Percentiles rank a stretch among this genome's conserved stretches.
These are phyloP conservation scores for Emydura subglobosa DNA, from an alignment of 2,113 vertebrate genomes.

Conservation along the genomic window DNA sequence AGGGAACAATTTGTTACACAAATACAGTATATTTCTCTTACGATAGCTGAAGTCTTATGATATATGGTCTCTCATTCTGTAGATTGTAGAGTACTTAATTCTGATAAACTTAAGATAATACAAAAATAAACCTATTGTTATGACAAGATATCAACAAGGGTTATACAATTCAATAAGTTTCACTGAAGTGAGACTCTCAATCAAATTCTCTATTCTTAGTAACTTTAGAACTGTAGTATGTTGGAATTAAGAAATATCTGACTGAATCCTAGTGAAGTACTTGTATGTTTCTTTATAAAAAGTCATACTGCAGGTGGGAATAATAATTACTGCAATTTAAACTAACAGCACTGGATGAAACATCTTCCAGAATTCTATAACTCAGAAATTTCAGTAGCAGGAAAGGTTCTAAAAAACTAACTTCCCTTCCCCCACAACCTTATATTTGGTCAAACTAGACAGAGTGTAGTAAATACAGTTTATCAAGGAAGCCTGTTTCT, in stretches of 20 bases:
- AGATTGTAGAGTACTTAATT: not conserved
- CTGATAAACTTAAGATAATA: not conserved
- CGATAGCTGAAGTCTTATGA: not conserved
- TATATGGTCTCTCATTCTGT: not conserved
- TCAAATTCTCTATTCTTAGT: not conserved
- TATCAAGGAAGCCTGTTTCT: not conserved
- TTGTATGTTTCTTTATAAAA: not conserved
- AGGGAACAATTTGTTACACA: not conserved
- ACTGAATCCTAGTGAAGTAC: not conserved
- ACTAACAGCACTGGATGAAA: fast-evolving
- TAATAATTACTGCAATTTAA: not conserved
- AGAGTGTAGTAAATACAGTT: not conserved
- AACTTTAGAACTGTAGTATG: not conserved
- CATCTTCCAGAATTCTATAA: not conserved
- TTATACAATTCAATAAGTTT: not conserved
- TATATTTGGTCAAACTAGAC: not conserved
- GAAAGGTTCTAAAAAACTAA: not conserved
- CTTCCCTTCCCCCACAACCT: not conserved
- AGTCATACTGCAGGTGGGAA: not conserved
- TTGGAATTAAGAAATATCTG: not conserved
- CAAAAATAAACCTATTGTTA: not conserved
- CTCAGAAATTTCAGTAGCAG: not conserved
- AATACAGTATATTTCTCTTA: not conserved
- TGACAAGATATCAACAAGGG: not conserved
- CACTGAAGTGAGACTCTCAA: not conserved